Percentiles rank a stretch among this genome's conserved stretches.
Conservation (phyloP, 2,888 invertebrate species). For the Pemphredon lugubris region DNA sequence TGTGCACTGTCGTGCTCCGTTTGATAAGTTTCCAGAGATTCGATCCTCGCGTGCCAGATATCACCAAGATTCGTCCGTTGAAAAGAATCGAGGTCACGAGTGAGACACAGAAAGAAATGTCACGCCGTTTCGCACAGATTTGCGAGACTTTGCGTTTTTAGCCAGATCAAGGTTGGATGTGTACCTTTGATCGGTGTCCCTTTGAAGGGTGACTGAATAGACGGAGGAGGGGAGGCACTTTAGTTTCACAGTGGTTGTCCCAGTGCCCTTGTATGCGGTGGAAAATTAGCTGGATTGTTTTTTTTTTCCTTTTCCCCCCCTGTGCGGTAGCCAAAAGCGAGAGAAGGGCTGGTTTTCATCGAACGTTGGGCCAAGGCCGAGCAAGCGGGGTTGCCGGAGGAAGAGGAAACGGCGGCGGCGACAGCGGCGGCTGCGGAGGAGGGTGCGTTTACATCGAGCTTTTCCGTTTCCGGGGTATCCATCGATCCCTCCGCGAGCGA, state of each 20-base stretch:
- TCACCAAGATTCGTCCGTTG: not conserved
- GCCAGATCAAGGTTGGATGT: slow-evolving; percentile 52
- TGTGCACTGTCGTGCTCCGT: no score
- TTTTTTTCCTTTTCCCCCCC: slow-evolving; percentile 35
- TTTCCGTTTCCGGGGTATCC: slow-evolving; percentile 64
- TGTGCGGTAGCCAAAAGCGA: slow-evolving; percentile 36
- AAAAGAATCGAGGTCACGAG: slow-evolving; percentile 22
- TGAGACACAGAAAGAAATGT: slow-evolving; percentile 20
- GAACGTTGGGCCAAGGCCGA: slow-evolving; percentile 54
- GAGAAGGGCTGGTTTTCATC: slow-evolving; percentile 53
- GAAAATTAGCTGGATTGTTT: slow-evolving; percentile 73
- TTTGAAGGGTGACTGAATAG: slow-evolving; percentile 62
- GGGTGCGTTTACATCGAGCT: slow-evolving; percentile 60
- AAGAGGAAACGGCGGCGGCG: slow-evolving; percentile 1
- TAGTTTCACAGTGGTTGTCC: slow-evolving; percentile 64
- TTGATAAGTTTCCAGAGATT: no score
- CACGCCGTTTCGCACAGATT: slow-evolving; percentile 24
- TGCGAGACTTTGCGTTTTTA: slow-evolving; percentile 42
- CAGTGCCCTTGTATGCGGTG: slow-evolving; percentile 70
- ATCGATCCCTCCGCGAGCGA: slow-evolving; percentile 62
- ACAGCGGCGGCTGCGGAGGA: slow-evolving; percentile 26
- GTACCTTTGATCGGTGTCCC: slow-evolving; percentile 60
- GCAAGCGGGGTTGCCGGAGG: slow-evolving; percentile 22
- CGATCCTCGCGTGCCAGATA: no score
- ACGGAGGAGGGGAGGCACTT: slow-evolving; percentile 52